These are phyloP conservation scores for Pheosia gnoma DNA, from an alignment of 2,888 invertebrate genomes.

Conservation along the genomic window DNA sequence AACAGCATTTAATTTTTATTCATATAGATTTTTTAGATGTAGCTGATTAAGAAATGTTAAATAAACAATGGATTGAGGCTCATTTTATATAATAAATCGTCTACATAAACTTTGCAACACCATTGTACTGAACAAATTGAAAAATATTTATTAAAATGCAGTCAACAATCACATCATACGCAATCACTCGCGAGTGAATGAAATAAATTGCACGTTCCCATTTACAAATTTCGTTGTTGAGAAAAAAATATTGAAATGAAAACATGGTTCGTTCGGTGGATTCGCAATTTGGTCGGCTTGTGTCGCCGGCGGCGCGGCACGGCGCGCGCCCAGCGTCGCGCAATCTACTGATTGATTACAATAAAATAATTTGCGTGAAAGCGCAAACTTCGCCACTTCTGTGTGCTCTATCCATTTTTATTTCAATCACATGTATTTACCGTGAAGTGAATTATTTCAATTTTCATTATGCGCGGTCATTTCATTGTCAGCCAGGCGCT, in stretches of 20 bases:
- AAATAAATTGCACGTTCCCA: conserved; percentile 74
- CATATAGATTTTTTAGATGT: no score
- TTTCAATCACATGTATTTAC: conserved; percentile 35
- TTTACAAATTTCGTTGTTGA: conserved; percentile 70
- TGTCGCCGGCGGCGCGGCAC: conserved; percentile 38
- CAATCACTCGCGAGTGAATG: conserved; percentile 72
- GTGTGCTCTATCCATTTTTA: conserved; percentile 25
- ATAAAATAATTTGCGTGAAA: conserved; percentile 66
- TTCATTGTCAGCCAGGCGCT: conserved; percentile 14
- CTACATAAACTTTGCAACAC: no score
- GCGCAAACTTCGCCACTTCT: conserved; percentile 50
- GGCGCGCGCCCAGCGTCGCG: conserved; percentile 32
- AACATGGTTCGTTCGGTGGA: conserved; percentile 61
- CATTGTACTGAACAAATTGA: conserved; percentile 12
- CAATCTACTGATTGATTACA: conserved; percentile 64
- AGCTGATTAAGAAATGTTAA: no score
- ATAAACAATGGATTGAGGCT: no score
- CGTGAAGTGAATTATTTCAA: conserved; percentile 21
- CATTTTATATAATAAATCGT: no score
- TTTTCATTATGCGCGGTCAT: conserved; percentile 22
- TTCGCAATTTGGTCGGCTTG: conserved; percentile 70
- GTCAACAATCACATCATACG: conserved; percentile 77
- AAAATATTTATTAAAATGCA: conserved; percentile 51
- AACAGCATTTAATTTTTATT: no score
- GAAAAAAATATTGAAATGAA: conserved; percentile 60